Conservation (phyloP, 2,113 vertebrate genomes). For the Uropsilus gracilis region DNA sequence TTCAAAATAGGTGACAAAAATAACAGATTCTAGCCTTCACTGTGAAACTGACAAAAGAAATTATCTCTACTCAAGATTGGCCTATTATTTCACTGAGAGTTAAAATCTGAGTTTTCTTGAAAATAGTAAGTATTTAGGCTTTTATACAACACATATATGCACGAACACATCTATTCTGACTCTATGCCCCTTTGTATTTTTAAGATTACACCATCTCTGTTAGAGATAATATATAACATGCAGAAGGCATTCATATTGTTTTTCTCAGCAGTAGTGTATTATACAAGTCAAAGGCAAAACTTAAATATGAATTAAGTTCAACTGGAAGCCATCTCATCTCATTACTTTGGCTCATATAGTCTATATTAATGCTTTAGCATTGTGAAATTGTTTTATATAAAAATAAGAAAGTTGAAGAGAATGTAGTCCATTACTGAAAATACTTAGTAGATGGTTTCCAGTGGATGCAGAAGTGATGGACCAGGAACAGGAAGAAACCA, state of each 20-base stretch:
- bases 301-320: constrained; percentile 41
- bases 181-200: constrained; percentile 42
- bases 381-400: neutral
- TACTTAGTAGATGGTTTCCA: neutral
- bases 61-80: neutral
- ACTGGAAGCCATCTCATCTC: neutral
- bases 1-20: constrained; percentile 22
- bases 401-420: neutral
- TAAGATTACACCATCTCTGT: constrained; percentile 50
- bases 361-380: constrained; percentile 24
- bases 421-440: constrained; percentile 3
- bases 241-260: constrained; percentile 49
- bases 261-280: neutral
- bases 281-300: constrained; percentile 53
- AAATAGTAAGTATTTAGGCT: constrained; percentile 28
- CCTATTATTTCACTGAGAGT: neutral
- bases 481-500: constrained; percentile 16
- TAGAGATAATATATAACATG: constrained; percentile 43
- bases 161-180: constrained; percentile 53
- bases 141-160: neutral
- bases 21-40: neutral
- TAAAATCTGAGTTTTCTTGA: constrained; percentile 14
- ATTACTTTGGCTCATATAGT: constrained; percentile 28
- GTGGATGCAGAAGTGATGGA: neutral
- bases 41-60: constrained; percentile 19